Percentiles rank a stretch among this genome's conserved stretches.
phyloP scores from a whole-genome alignment of 2,113 vertebrate species.

The Ammospiza caudacuta region DNA sequence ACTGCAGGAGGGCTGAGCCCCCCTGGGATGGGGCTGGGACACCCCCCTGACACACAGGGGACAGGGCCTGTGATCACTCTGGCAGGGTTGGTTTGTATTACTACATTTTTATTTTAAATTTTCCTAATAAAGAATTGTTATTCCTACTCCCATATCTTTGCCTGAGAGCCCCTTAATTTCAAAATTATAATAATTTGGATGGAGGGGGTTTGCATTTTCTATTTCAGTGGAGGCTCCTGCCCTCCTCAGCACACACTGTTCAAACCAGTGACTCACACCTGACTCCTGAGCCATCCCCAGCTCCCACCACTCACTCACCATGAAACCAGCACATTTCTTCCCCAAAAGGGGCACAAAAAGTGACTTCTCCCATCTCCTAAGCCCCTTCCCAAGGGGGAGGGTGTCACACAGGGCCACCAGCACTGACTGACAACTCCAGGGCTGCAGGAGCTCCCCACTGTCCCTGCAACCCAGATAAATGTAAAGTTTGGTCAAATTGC shows the following conservation, averaged over 20 bases:
- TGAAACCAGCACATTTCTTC: rapidly evolving
- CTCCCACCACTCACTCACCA: neutral
- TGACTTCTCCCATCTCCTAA: neutral
- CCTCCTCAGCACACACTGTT: neutral
- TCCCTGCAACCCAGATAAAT: neutral
- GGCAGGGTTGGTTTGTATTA: no score
- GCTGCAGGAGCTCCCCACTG: neutral
- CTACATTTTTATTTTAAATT: neutral
- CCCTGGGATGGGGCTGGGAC: neutral
- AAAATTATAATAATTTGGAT: neutral
- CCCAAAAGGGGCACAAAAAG: neutral
- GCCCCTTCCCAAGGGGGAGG: neutral
- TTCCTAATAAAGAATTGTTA: neutral
- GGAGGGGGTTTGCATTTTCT: neutral
- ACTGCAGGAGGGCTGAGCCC: no score
- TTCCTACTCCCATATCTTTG: neutral
- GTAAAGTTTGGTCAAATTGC: neutral
- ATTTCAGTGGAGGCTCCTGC: neutral
- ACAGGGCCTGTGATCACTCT: neutral
- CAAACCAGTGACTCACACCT: neutral
- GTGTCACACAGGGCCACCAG: neutral
- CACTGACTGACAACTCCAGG: neutral
- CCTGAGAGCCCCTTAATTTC: neutral
- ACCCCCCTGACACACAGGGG: no score
- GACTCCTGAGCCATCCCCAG: neutral